Evolutionary conservation across 92 coral and sea anemone genomes (phyloP), one percentile per base, ranked within the genome.

Genomic region (Palythoa heliodiscus): DNA sequence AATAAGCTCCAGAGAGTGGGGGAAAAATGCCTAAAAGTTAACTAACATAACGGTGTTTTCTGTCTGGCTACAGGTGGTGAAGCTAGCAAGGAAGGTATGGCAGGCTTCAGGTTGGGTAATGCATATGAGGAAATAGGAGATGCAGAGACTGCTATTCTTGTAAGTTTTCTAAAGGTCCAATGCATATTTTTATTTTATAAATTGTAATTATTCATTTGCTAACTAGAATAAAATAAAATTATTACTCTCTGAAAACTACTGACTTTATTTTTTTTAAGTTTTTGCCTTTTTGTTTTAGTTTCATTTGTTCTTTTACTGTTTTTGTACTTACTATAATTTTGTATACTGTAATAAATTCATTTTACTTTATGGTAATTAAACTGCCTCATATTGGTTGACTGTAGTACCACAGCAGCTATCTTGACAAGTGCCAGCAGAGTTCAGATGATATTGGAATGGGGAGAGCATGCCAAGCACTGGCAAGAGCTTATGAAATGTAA

Each of bases 371-470:
- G 35, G 1, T 15, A 22, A 25, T 4, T 20, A 24, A 55, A 25
- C 29, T 43, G 24, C 20, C 12, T 73, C 22, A 12, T 75, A 50
- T n/a, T 76, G n/a, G 52, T 72, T 17, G 7, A 43, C 19, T 63
- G 9, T 48, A 96, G 99, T 96, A 96, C 80, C 96, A 96, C 91
- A 94, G 91, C 86, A 98, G 98, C 52, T 96, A 96, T 80, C 88
- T 96, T 64, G 95, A 88, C 58, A 93, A 94, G 61, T 96, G 99
- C 79, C 99, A 94, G 71, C 94, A 94, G 87, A 78, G 77, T 58
- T 85, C 92, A 29, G 99, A 96, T 89, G 93, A 93, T 78, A 95
- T 95, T 88, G 99, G 99, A 70, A 96, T 96, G 98, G 99, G 99
- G 73, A 81, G 96, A 69, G 99, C 98, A 58, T 94, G 98, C 57